These are phyloP conservation scores for Halocynthia aurantium DNA, from an alignment of 23 tunicate genomes.

Conservation along the genomic window DNA sequence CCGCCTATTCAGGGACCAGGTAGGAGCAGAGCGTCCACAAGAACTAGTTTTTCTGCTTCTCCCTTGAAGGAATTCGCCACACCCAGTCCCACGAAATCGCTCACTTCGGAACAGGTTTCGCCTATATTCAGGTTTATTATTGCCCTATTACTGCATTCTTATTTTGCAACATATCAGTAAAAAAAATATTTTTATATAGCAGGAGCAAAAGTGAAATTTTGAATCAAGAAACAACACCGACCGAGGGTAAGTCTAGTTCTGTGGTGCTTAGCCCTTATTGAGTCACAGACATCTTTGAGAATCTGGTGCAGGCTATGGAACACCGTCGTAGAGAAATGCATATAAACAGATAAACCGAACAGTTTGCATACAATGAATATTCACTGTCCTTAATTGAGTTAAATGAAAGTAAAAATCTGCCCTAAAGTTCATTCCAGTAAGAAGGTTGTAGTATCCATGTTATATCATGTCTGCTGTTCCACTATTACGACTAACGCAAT, in stretches of 20 bases:
- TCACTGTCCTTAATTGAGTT: no score
- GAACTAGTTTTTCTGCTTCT: constrained; percentile 27
- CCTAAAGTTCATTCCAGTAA: no score
- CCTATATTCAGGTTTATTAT: neutral
- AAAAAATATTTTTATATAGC: neutral
- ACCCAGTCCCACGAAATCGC: constrained; percentile 18
- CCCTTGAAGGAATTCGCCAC: constrained; percentile 12
- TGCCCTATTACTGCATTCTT: neutral
- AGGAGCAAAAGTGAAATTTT: constrained; percentile 9
- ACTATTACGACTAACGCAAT: no score
- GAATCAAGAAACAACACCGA: neutral
- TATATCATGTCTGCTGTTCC: no score
- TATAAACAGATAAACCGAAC: no score
- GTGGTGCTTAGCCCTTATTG: no score
- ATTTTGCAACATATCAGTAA: neutral
- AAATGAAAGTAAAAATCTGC: no score
- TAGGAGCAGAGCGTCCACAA: constrained; percentile 28
- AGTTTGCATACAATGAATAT: no score
- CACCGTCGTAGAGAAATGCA: no score
- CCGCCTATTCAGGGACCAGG: constrained; percentile 34
- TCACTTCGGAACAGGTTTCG: neutral
- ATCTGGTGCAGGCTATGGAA: no score
- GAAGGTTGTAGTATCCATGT: no score
- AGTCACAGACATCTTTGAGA: no score
- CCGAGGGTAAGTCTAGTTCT: neutral